A percentile compares a stretch with the other conserved stretches of the same genome.
Conservation (phyloP, 1,140 invertebrate species). For the Liolophura sinensis region DNA sequence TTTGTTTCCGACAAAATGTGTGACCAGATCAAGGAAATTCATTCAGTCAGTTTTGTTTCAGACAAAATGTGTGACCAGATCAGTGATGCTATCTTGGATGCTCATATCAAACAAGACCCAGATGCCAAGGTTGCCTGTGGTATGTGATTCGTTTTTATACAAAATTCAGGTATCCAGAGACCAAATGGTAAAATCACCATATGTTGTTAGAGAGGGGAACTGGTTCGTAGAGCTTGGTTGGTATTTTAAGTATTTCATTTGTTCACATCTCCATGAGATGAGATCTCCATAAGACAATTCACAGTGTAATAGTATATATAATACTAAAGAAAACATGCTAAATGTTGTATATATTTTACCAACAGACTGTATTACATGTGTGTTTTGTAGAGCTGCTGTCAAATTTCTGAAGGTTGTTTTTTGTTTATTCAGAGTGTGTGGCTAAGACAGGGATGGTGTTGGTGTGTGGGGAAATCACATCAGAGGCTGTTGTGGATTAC, state of each 20-base stretch:
- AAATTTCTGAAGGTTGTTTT: not conserved
- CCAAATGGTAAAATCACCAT: too few relatives aligned
- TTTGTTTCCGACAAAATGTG: constrained; percentile 90
- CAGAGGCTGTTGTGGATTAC: constrained; percentile 88
- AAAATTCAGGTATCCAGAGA: not conserved
- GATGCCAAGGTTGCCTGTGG: constrained; percentile 97
- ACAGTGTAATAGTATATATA: too few relatives aligned
- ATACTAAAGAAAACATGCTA: too few relatives aligned
- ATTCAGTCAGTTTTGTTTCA: constrained; percentile 59
- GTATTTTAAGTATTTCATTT: too few relatives aligned
- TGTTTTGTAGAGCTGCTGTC: not conserved
- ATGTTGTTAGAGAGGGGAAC: too few relatives aligned
- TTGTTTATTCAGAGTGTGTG: constrained; percentile 54
- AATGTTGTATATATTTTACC: not conserved
- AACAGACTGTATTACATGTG: not conserved
- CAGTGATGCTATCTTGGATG: constrained; percentile 97
- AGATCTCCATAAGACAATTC: too few relatives aligned
- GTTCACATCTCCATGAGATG: too few relatives aligned
- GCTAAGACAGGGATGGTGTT: constrained; percentile 67
- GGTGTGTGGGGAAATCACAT: constrained; percentile 67
- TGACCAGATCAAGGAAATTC: constrained; percentile 98
- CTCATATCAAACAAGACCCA: constrained; percentile 92
- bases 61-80: constrained; percentile 99
- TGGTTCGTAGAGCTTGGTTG: too few relatives aligned
- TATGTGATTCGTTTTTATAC: constrained; percentile 51